These are phyloP conservation scores for Ennomos fuscantarius DNA, from an alignment of 2,888 invertebrate genomes.

Conservation along the genomic window DNA sequence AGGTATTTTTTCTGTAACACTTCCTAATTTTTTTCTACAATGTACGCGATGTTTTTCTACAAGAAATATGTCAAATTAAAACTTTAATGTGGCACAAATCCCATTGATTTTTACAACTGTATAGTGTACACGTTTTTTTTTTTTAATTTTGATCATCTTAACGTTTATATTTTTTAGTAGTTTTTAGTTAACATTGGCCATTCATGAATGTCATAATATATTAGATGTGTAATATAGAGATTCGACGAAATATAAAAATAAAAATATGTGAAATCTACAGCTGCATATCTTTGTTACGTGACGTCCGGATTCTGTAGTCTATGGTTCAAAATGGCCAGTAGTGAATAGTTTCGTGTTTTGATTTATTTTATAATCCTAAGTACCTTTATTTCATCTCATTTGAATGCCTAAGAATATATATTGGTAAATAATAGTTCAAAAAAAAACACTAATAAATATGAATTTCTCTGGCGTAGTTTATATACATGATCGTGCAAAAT, in stretches of 20 bases:
- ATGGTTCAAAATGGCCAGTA: constrained; percentile 49
- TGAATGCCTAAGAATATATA: constrained; percentile 48
- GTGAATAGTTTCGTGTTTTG: constrained; percentile 21
- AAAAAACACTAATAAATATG: constrained; percentile 44
- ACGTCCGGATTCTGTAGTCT: constrained; percentile 51
- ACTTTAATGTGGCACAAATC: constrained; percentile 58
- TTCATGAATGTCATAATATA: constrained; percentile 76
- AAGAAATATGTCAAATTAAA: constrained; percentile 36
- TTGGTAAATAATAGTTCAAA: constrained; percentile 54
- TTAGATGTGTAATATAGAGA: constrained; percentile 78
- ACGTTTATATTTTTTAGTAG: constrained; percentile 61
- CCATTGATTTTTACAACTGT: constrained; percentile 47
- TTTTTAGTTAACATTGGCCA: constrained; percentile 68
- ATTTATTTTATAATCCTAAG: constrained; percentile 32
- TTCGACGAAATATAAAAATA: constrained; percentile 66
- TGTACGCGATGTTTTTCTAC: constrained; percentile 27
- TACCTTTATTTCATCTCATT: constrained; percentile 42
- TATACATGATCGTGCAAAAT: constrained; percentile 55
- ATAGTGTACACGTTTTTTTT: constrained; percentile 55
- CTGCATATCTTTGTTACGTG: constrained; percentile 57
- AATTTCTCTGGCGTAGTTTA: constrained; percentile 46
- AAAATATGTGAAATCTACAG: constrained; percentile 56
- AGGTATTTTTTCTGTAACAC: constrained; percentile 31
- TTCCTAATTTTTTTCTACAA: constrained; percentile 22
- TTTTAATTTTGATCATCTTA: constrained; percentile 51